These are phyloP conservation scores for Leuciscus waleckii DNA, from an alignment of 2,797 vertebrate species.

Conservation along the genomic window DNA sequence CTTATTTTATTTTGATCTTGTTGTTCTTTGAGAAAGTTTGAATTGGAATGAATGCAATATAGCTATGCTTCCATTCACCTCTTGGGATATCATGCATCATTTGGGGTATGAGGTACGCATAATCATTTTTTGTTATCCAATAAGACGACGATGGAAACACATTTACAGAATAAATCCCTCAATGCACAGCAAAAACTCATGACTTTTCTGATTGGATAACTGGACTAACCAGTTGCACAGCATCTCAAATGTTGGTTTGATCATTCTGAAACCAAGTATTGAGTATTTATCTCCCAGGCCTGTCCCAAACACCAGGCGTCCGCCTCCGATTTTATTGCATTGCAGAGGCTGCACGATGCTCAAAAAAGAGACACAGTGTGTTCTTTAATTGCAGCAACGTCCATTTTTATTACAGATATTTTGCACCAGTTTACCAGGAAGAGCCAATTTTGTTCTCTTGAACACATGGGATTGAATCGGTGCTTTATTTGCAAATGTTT, in stretches of 20 bases:
- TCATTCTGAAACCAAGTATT: neutral
- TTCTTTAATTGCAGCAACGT: neutral
- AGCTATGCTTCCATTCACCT: neutral
- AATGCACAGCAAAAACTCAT: neutral
- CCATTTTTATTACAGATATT: neutral
- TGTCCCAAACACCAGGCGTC: neutral
- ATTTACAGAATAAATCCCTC: neutral
- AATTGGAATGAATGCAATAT: neutral
- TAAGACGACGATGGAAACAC: neutral
- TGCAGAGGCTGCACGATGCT: neutral
- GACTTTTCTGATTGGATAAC: neutral
- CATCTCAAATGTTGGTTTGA: neutral
- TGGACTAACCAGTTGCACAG: neutral
- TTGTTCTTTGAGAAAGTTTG: neutral
- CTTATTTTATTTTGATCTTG: neutral
- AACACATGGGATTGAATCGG: neutral
- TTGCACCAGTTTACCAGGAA: neutral
- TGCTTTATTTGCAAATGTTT: neutral
- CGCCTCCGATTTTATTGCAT: neutral
- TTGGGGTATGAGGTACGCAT: neutral
- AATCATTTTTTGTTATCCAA: neutral
- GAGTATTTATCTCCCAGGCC: neutral
- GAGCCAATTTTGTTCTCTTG: neutral
- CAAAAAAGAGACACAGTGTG: neutral
- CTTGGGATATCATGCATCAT: neutral